Evolutionary conservation across 2,113 vertebrate species (phyloP).

Genomic region (Xiphophorus couchianus): DNA sequence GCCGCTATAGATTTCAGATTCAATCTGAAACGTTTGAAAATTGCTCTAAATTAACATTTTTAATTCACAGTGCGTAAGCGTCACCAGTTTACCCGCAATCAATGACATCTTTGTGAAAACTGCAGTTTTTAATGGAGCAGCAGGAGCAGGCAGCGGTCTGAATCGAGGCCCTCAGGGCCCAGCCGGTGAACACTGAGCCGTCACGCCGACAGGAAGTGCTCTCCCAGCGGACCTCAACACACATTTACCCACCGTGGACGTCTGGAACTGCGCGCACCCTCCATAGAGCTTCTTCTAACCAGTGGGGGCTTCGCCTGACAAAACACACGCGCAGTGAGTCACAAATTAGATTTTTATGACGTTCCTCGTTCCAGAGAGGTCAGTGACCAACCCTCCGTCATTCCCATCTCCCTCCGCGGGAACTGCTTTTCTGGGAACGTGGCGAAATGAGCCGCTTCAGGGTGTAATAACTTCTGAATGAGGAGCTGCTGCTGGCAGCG

Average conservation of each 20-base stretch:
- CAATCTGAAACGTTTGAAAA: no score
- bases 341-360: conserved; percentile 13
- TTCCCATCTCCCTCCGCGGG: neutral
- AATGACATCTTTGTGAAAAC: neutral
- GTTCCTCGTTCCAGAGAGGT: conserved; percentile 8
- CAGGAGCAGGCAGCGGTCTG: neutral
- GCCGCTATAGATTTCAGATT: no score
- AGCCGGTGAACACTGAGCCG: neutral
- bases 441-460: conserved; percentile 16
- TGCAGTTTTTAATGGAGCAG: neutral
- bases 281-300: neutral
- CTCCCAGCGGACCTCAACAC: neutral
- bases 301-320: neutral
- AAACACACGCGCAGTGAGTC: neutral
- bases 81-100: neutral
- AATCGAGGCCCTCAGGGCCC: neutral
- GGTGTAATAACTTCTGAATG: conserved; percentile 41
- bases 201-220: neutral
- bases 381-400: conserved; percentile 31
- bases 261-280: neutral
- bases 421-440: conserved; percentile 2
- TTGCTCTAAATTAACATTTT: no score
- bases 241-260: neutral
- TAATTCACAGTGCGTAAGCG: no score
- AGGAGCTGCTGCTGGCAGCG: conserved; percentile 14